These are phyloP conservation scores for Phymatocera aterrima DNA, from an alignment of 2,888 invertebrate species.

Conservation along the genomic window DNA sequence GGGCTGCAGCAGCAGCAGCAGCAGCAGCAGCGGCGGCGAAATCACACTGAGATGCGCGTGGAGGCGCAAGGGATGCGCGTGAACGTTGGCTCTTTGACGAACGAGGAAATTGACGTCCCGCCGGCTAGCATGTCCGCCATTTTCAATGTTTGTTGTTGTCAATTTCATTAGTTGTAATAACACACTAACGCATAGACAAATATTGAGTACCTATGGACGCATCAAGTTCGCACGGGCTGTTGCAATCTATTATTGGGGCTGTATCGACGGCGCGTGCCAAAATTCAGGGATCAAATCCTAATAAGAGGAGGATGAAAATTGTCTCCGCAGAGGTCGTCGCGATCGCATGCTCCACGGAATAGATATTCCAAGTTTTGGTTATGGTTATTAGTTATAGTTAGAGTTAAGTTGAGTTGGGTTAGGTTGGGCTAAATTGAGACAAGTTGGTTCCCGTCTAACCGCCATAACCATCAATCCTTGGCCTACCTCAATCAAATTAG, in stretches of 20 bases:
- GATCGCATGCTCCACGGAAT: not conserved
- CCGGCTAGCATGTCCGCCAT: not conserved
- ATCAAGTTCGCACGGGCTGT: too few relatives aligned
- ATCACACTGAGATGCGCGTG: not conserved
- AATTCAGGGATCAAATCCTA: too few relatives aligned
- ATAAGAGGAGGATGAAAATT: not conserved
- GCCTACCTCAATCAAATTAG: slow-evolving; percentile 39
- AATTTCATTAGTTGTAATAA: too few relatives aligned
- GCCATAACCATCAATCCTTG: slow-evolving; percentile 32
- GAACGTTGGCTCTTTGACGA: slow-evolving; percentile 44
- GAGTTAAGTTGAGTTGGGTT: not conserved
- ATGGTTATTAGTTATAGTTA: not conserved
- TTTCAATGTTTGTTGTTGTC: slow-evolving; percentile 14
- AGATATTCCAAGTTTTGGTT: not conserved
- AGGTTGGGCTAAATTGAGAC: not conserved
- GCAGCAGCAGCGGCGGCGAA: slow-evolving; percentile 3
- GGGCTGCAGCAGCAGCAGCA: slow-evolving; percentile 44
- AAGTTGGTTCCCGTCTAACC: slow-evolving; percentile 19
- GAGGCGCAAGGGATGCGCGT: slow-evolving; percentile 24
- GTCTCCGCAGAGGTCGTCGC: not conserved
- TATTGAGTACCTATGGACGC: too few relatives aligned
- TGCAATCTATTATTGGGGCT: too few relatives aligned
- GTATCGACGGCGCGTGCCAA: too few relatives aligned
- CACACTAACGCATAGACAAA: too few relatives aligned
- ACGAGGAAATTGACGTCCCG: slow-evolving; percentile 40